These are phyloP conservation scores for Silvanus unidentatus DNA, from an alignment of 2,888 invertebrate species.

Conservation along the genomic window DNA sequence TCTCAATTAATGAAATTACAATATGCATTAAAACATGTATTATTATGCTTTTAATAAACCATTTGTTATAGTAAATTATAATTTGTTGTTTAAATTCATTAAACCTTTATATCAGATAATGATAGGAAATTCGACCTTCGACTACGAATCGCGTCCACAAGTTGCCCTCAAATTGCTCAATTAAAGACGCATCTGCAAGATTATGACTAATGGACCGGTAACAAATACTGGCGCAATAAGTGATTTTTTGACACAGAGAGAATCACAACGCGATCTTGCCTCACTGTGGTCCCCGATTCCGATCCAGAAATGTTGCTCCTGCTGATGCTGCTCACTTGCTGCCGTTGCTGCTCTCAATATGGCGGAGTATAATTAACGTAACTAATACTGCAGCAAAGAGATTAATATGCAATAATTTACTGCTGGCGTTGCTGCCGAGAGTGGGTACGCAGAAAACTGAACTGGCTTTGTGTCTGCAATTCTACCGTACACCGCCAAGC, in stretches of 20 bases:
- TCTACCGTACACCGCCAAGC: constrained; percentile 35
- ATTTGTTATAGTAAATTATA: constrained; percentile 33
- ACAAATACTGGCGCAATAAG: too few species aligned
- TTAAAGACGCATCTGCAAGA: too few species aligned
- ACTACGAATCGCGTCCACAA: too few species aligned
- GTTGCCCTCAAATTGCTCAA: too few species aligned
- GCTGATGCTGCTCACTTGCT: constrained; percentile 32
- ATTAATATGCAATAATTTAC: constrained; percentile 50
- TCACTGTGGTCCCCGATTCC: constrained; percentile 33
- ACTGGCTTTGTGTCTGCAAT: constrained; percentile 41
- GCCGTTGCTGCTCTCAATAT: constrained; percentile 43
- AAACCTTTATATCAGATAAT: too few species aligned
- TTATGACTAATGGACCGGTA: too few species aligned
- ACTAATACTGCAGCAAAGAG: constrained; percentile 48
- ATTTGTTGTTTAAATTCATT: constrained; percentile 39
- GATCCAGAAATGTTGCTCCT: constrained; percentile 33
- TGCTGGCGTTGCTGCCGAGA: constrained; percentile 37
- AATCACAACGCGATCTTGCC: constrained; percentile 25
- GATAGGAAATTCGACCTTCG: too few species aligned
- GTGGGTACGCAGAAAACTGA: constrained; percentile 44
- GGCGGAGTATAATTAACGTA: constrained; percentile 47
- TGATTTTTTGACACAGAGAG: too few species aligned
- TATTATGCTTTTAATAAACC: constrained; percentile 39
- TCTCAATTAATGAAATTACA: constrained; percentile 40
- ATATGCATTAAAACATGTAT: constrained; percentile 36